A percentile compares a stretch with the other conserved stretches of the same genome.
Evolutionary conservation across 2,888 invertebrate species (phyloP).

Genomic region (Yponomeuta malinellus): DNA sequence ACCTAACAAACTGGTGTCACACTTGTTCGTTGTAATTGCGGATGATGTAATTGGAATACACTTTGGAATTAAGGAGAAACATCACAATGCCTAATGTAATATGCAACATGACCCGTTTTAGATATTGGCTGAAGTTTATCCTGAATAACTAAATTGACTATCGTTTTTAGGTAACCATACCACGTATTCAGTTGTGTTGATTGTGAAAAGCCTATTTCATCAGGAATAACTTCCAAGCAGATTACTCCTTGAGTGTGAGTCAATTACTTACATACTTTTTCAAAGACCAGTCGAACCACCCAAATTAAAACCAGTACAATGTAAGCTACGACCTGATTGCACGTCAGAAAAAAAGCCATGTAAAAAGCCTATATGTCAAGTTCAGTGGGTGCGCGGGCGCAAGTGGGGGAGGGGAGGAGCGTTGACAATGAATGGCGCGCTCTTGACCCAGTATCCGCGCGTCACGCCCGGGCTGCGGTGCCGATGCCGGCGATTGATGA

Average conservation of each 20-base stretch:
- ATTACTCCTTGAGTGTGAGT: no score
- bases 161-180: no score
- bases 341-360: slow-evolving; percentile 33
- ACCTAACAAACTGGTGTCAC: slow-evolving; percentile 67
- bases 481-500: slow-evolving; percentile 21
- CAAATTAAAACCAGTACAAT: neutral
- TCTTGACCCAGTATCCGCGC: slow-evolving; percentile 71
- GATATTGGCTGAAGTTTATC: neutral
- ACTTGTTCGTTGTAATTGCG: slow-evolving; percentile 59
- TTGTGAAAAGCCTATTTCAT: no score
- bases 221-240: no score
- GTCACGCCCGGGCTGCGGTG: slow-evolving; percentile 45
- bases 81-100: neutral
- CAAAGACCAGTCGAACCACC: neutral
- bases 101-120: neutral
- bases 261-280: no score
- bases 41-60: slow-evolving; percentile 47
- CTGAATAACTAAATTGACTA: neutral
- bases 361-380: slow-evolving; percentile 64
- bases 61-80: slow-evolving; percentile 4
- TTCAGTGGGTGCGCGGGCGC: slow-evolving; percentile 62
- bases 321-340: slow-evolving; percentile 11
- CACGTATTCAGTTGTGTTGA: no score
- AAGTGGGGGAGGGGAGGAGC: slow-evolving; percentile 29
- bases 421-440: slow-evolving; percentile 74